Evolutionary conservation across 2,113 vertebrate genomes (phyloP).

Genomic region (Mugil cephalus): DNA sequence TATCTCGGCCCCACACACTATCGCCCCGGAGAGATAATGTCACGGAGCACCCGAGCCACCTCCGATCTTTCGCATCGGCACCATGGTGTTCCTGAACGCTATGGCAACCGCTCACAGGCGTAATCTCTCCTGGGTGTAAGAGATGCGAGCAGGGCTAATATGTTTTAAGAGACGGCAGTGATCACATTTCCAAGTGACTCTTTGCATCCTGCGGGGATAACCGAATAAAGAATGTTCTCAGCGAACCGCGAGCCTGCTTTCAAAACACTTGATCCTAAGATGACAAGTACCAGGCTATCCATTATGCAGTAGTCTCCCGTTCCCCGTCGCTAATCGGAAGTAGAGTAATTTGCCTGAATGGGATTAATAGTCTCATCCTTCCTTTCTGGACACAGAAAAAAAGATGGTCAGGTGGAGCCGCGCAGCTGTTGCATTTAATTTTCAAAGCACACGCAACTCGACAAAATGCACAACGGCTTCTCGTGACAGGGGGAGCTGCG

Average conservation of each 20-base stretch:
- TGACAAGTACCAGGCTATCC: conserved; percentile 40
- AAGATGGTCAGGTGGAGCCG: background rate
- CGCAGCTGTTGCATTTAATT: conserved; percentile 9
- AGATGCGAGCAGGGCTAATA: conserved; percentile 66
- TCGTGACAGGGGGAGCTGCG: conserved; percentile 32
- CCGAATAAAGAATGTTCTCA: conserved; percentile 51
- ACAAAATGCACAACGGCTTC: conserved; percentile 22
- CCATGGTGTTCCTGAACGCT: conserved; percentile 54
- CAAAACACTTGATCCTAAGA: conserved; percentile 65
- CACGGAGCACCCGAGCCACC: conserved; percentile 40
- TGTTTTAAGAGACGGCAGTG: conserved; percentile 63
- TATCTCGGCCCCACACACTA: conserved; percentile 59
- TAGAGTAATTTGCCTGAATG: conserved; percentile 32
- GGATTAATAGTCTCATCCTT: conserved; percentile 27
- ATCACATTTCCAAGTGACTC: conserved; percentile 63
- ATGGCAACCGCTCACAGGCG: conserved; percentile 60
- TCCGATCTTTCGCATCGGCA: conserved; percentile 63
- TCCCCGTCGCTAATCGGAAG: conserved; percentile 35
- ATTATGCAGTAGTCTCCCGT: conserved; percentile 54
- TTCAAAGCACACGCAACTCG: conserved; percentile 10
- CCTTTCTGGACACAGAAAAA: conserved; percentile 1
- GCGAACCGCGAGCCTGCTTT: conserved; percentile 55
- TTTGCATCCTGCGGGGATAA: conserved; percentile 38
- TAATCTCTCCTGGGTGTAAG: conserved; percentile 62
- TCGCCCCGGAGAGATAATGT: conserved; percentile 62